A percentile compares a stretch with the other conserved stretches of the same genome.
These are phyloP conservation scores for Andrena bicolor DNA, from an alignment of 2,888 invertebrate species.

Conservation along the genomic window DNA sequence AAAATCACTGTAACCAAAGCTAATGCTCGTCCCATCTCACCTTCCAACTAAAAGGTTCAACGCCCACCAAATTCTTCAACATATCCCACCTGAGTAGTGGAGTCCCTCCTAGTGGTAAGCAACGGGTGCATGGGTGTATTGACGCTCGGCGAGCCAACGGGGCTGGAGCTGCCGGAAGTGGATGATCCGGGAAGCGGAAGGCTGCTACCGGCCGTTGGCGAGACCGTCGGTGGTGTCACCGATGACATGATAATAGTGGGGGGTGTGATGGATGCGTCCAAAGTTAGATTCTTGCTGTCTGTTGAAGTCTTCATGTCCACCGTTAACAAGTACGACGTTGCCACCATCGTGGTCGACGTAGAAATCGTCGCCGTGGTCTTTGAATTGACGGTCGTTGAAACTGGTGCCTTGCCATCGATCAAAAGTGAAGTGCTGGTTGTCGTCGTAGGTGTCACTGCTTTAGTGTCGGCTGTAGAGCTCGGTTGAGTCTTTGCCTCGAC, in stretches of 20 bases:
- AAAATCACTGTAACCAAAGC: too few species aligned
- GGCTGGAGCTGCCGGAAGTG: slow-evolving; percentile 85
- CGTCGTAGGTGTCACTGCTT: slow-evolving; percentile 86
- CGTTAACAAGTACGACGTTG: slow-evolving; percentile 78
- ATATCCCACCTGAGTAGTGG: slow-evolving; percentile 91
- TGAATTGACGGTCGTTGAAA: slow-evolving; percentile 77
- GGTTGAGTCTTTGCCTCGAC: slow-evolving; percentile 63
- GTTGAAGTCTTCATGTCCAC: slow-evolving; percentile 58
- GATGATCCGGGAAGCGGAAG: slow-evolving; percentile 85
- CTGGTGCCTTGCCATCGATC: slow-evolving; percentile 59
- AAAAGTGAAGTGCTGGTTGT: slow-evolving; percentile 77
- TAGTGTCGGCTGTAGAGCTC: slow-evolving; percentile 63
- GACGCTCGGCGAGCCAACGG: slow-evolving; percentile 83
- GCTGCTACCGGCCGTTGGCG: slow-evolving; percentile 87
- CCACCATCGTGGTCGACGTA: slow-evolving; percentile 70
- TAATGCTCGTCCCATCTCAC: too few species aligned
- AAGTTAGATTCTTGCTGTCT: slow-evolving; percentile 66
- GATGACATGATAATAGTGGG: slow-evolving; percentile 94
- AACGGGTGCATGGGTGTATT: slow-evolving; percentile 86
- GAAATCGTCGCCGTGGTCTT: slow-evolving; percentile 86
- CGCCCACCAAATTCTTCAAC: not conserved
- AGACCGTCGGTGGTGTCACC: slow-evolving; percentile 93
- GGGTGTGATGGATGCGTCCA: slow-evolving; percentile 84
- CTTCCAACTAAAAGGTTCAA: too few species aligned
- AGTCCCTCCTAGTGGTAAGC: slow-evolving; percentile 89